These are phyloP conservation scores for Periphyllus acericola DNA, from an alignment of 2,888 invertebrate genomes.

Conservation along the genomic window DNA sequence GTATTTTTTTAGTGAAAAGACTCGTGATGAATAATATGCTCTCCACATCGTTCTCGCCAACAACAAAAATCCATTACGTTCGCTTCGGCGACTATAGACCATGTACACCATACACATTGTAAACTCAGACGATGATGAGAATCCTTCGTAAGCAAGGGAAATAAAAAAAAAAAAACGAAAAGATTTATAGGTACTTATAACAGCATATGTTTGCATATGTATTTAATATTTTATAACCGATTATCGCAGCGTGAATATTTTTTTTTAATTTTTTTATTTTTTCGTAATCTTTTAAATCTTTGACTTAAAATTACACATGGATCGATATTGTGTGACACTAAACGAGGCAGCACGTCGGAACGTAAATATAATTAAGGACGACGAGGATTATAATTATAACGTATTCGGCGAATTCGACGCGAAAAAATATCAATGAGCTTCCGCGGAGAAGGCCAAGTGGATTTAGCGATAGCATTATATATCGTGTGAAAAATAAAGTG, in stretches of 20 bases:
- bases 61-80: constrained; percentile 24
- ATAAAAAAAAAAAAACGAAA: not conserved
- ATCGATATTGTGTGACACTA: not conserved
- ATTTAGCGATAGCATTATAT: not conserved
- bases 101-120: no score
- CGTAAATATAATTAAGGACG: not conserved
- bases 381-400: not conserved
- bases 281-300: not conserved
- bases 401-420: not conserved
- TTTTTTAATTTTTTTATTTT: not conserved
- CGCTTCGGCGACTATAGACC: not conserved
- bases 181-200: not conserved
- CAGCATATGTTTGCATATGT: not conserved
- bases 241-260: not conserved
- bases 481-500: no score
- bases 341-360: not conserved
- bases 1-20: constrained; percentile 1
- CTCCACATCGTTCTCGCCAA: not conserved
- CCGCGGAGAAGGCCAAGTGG: not conserved
- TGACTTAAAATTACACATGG: not conserved
- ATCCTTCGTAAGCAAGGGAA: not conserved
- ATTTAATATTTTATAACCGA: not conserved
- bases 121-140: not conserved
- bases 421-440: not conserved
- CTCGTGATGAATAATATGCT: constrained; percentile 16